Percentiles rank a stretch among this genome's conserved stretches.
Evolutionary conservation across 2,888 invertebrate species (phyloP).

Genomic region (Urechis unicinctus): DNA sequence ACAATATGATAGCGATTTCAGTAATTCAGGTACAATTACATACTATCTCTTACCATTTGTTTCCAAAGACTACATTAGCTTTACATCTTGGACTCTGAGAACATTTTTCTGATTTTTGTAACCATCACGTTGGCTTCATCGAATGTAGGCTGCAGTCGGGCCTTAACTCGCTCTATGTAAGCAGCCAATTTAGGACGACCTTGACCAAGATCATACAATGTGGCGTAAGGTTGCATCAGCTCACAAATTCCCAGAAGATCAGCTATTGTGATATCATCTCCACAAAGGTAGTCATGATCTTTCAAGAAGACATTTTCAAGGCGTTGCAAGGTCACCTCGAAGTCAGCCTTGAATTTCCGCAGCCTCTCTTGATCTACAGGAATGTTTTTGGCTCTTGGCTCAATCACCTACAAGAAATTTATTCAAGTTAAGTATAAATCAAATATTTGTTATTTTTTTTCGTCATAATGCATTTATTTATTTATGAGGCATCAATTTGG

Average conservation of each 20-base stretch:
- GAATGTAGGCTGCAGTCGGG: slow-evolving; percentile 14
- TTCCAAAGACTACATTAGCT: not conserved
- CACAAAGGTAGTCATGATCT: slow-evolving; percentile 30
- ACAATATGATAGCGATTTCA: too few species aligned
- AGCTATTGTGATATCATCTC: slow-evolving; percentile 37
- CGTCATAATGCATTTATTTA: too few species aligned
- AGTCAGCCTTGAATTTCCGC: slow-evolving; percentile 19
- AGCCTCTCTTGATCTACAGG: slow-evolving; percentile 31
- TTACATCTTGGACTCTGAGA: not conserved
- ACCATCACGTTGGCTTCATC: slow-evolving; percentile 8
- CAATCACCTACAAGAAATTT: slow-evolving; percentile 26
- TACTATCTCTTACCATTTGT: too few species aligned
- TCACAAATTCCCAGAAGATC: slow-evolving; percentile 42
- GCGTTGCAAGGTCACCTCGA: slow-evolving; percentile 12
- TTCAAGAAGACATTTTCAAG: slow-evolving; percentile 36
- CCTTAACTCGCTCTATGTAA: slow-evolving; percentile 36
- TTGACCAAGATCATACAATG: slow-evolving; percentile 30
- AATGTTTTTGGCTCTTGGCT: slow-evolving; percentile 28
- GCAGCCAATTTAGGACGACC: slow-evolving; percentile 28
- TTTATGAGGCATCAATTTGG: too few species aligned
- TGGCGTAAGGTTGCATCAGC: slow-evolving; percentile 35
- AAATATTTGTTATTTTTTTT: not conserved
- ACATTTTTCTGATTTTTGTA: not conserved
- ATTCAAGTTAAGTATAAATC: not conserved
- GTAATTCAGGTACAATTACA: too few species aligned